Evolutionary conservation across 2,113 vertebrate species (phyloP).

Genomic region (Zosterops borbonicus): DNA sequence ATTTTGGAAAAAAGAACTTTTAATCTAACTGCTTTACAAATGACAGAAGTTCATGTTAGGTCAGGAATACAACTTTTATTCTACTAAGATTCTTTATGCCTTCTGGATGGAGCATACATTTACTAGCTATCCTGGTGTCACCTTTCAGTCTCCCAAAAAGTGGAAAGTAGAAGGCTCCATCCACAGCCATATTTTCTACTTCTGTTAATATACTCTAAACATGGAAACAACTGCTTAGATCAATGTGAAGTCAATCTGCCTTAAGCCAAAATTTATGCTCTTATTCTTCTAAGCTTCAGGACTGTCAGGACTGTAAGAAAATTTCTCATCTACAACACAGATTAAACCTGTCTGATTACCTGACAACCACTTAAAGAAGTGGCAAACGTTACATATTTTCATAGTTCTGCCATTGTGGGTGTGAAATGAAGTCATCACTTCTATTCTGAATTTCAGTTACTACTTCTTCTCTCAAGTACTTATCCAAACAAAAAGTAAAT

Average conservation of each 20-base stretch:
- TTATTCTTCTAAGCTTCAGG: not conserved
- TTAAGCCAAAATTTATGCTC: not conserved
- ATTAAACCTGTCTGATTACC: not conserved
- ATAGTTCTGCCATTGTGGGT: not conserved
- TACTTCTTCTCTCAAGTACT: not conserved
- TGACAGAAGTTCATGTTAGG: not conserved
- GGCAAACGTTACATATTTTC: not conserved
- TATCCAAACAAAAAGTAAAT: not conserved
- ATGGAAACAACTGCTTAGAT: not conserved
- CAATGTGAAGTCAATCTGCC: not conserved
- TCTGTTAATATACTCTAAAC: not conserved
- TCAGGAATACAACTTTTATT: constrained; percentile 18
- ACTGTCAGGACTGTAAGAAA: not conserved
- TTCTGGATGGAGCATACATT: not conserved
- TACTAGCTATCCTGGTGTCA: not conserved
- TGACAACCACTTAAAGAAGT: not conserved
- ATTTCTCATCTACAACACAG: not conserved
- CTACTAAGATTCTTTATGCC: not conserved
- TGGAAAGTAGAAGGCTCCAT: not conserved
- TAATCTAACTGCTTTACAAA: constrained; percentile 10
- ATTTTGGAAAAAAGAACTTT: constrained; percentile 13
- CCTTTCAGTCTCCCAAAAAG: not conserved
- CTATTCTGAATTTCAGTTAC: constrained; percentile 16
- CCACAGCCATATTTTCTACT: not conserved
- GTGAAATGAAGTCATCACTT: not conserved